A percentile compares a stretch with the other conserved stretches of the same genome.
phyloP scores from a whole-genome alignment of 2,888 invertebrate genomes.

The Ceriagrion tenellum region DNA sequence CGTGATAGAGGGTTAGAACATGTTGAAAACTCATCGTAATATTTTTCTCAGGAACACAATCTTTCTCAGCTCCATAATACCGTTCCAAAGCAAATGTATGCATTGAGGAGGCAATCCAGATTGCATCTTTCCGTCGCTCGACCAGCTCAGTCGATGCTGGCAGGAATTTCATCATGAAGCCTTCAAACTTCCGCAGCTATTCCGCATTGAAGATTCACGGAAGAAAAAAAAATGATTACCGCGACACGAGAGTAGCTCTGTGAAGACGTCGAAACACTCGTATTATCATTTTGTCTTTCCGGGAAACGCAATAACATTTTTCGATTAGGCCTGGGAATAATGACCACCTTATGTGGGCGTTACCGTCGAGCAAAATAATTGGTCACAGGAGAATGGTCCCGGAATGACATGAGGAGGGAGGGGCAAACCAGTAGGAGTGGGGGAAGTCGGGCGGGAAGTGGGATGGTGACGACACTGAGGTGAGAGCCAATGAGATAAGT shows the following conservation, averaged over 20 bases:
- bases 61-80: no score
- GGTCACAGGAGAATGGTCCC: not conserved
- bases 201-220: not conserved
- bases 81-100: no score
- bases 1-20: no score
- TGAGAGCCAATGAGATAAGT: not conserved
- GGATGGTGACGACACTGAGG: not conserved
- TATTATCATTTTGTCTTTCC: not conserved
- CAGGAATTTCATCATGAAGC: not conserved
- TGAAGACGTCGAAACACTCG: not conserved
- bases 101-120: no score
- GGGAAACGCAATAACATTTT: conserved; percentile 16
- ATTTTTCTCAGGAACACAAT: no score
- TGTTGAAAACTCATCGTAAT: no score
- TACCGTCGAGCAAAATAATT: conserved; percentile 20
- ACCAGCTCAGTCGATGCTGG: not conserved
- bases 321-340: not conserved
- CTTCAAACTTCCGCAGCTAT: not conserved
- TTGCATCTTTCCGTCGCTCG: not conserved
- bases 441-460: not conserved
- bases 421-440: not conserved
- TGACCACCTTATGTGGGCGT: not conserved
- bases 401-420: not conserved
- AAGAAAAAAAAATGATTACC: not conserved
- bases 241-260: not conserved